Evolutionary conservation across 2,888 invertebrate species (phyloP), one percentile per base, ranked within the genome.

Genomic region (Mellilla xanthometata): DNA sequence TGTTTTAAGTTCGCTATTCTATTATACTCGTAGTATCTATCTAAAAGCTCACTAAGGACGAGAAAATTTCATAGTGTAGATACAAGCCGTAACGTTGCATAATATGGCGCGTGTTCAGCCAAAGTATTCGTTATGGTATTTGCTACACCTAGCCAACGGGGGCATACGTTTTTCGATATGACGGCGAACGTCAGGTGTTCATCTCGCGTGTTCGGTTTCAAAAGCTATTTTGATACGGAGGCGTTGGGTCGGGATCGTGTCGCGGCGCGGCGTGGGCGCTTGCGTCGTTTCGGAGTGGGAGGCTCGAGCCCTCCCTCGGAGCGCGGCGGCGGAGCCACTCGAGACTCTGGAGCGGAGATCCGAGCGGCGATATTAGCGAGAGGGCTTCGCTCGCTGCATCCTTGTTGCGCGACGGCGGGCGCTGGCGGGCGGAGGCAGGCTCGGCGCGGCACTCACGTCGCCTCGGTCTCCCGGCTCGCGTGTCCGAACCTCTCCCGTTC

Each of bases 101-200:
- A 88, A 88, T 85, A 86, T 78, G 78, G 75, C 81, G 79, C 80
- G 82, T 80, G 80, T 83, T 84, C 84, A 81, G 80, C 85, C 81
- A 86, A 89, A 89, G 81, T 88, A 87, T 88, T 88, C 88, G 86
- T 86, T 87, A 87, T 85, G 87, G 87, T 83, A 87, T 89, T 88
- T 85, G 86, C 81, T 86, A 82, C 86, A 87, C 85, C 85, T 83
- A 85, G 85, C 85, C 83, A 86, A 84, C 83, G 72, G 76, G 80
- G 80, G 85, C 88, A 87, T 88, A 88, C 81, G 87, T 85, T 86
- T 42, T 82, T 77, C 80, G 73, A 86, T 84, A 85, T 88, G 85
- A 87, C 78, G 86, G 79, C 80, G 78, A 84, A 85, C 84, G 88
- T 87, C 88, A 88, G 89, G 88, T 89, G 89, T 88, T 85, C 86